Evolutionary conservation across 2,888 invertebrate species (phyloP), one percentile per base, ranked within the genome.

Genomic region (Homarus gammarus): DNA sequence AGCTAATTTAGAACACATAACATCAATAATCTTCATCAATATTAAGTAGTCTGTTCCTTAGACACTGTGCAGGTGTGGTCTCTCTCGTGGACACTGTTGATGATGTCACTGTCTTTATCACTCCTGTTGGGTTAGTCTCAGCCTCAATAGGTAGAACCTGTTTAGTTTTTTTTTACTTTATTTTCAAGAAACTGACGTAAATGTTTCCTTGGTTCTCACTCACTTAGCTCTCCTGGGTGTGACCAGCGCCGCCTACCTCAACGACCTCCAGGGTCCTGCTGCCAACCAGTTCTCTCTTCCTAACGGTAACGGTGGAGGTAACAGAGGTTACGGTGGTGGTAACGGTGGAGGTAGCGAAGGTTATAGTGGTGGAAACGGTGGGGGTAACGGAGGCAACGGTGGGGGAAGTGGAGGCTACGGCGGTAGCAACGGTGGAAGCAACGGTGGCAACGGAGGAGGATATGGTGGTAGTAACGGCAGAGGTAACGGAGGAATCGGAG

Each of bases 171-270:
- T 44, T 8, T 12, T 8, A 8, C 44, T 44, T 8, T 44, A 44
- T 44, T 44, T 44, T 8, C 44, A 44, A 12, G 33, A n/a, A 36
- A 22, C 27, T n/a, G n/a, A n/a, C n/a, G n/a, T n/a, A n/a, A n/a
- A n/a, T n/a, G n/a, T n/a, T n/a, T n/a, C n/a, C n/a, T n/a, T n/a
- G n/a, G n/a, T n/a, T n/a, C n/a, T n/a, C n/a, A n/a, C n/a, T n/a
- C n/a, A 1, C 64, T 61, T 38, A 51, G 70, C 51, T 36, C 36
- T 70, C 83, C 15, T 83, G n/a, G 83, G 83, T n/a, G 49, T 83
- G 36, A 49, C 68, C 31, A 49, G 36, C 49, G 77, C 73, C 44
- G 27, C 77, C 61, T 77, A 85, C 84, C 64, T 85, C 33, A 49
- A 72, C 36, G 83, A 51, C 1, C 75, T 31, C n/a, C 40, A 40